These are phyloP conservation scores for Maconellicoccus hirsutus DNA, from an alignment of 1,140 invertebrate species.

Conservation along the genomic window DNA sequence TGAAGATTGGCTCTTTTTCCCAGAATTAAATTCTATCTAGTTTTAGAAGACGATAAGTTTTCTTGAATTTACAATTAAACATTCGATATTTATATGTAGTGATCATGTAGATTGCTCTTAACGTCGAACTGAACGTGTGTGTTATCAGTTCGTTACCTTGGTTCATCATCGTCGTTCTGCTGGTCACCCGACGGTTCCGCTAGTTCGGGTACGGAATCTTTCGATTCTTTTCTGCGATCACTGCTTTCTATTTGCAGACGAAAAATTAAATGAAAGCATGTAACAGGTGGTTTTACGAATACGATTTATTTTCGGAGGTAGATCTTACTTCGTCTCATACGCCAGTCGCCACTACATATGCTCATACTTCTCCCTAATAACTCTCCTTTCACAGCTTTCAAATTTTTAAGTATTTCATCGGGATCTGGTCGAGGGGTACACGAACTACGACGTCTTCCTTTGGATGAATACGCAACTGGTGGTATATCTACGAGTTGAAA, in stretches of 20 bases:
- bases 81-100: constrained; percentile 11
- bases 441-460: constrained; percentile 59
- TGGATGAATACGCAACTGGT: constrained; percentile 43
- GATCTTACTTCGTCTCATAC: constrained; percentile 47
- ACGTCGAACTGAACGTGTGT: constrained; percentile 8
- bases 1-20: constrained; percentile 17
- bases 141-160: constrained; percentile 21
- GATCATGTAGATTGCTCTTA: background rate
- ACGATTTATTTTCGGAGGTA: too few relatives aligned
- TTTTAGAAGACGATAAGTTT: constrained; percentile 19
- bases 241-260: background rate
- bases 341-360: constrained; percentile 45
- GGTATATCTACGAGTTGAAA: constrained; percentile 37
- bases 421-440: constrained; percentile 58
- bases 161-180: constrained; percentile 12
- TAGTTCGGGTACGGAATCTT: constrained; percentile 14
- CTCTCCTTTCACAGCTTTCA: constrained; percentile 67
- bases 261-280: background rate
- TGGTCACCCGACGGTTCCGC: constrained; percentile 10
- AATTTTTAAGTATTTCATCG: constrained; percentile 62
- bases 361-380: constrained; percentile 60
- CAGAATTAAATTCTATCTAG: constrained; percentile 15
- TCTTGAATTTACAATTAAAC: constrained; percentile 14
- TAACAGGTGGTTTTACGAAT: too few relatives aligned
- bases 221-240: constrained; percentile 17